Evolutionary conservation across 2,888 invertebrate genomes (phyloP), one percentile per base, ranked within the genome.

Genomic region (Metopia argyrocephala): DNA sequence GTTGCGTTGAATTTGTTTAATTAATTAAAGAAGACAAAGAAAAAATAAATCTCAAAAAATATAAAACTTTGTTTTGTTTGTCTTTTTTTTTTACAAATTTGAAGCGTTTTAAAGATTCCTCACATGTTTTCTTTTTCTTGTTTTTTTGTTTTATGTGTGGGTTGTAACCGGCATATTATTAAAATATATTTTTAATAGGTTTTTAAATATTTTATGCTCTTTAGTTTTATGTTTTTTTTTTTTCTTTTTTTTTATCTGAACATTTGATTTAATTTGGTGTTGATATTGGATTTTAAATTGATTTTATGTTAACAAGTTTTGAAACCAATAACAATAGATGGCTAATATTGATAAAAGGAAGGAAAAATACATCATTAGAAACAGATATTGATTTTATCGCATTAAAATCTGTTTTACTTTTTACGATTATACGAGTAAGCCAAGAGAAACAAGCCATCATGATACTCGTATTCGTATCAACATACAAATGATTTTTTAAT

Each of bases 1-100:
- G 74, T 56, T 79, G 65, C 74, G 50, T 81, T 80, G 80, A 74
- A 76, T 80, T 80, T 76, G 65, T 81, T 81, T 81, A 81, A 81
- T 81, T 81, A 81, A 76, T 76, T 81, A 74, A 64, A 57, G 46
- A 69, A 38, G 38, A 38, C 31, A 12, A 38, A 38, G 38, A 38
- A 12, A 31, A 12, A 12, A 38, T 9, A 38, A 38, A 38, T 3
- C 3, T 12, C 4, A 38, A 70, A 75, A 61, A 74, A n/a, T n/a
- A n/a, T n/a, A 76, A 82, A 48, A 73, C 75, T 71, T 69, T 74
- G 74, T 68, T 76, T 23, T 52, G 27, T 9, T 18, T 27, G 57
- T 50, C 6, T 18, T 1, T n/a, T 5, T 48, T 5, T 48, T 76
- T 64, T 57, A 57, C 57, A 50, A 48, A 73, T 31, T 54, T 64